phyloP scores from a whole-genome alignment of 2,797 vertebrate species.

The Nasua narica region DNA sequence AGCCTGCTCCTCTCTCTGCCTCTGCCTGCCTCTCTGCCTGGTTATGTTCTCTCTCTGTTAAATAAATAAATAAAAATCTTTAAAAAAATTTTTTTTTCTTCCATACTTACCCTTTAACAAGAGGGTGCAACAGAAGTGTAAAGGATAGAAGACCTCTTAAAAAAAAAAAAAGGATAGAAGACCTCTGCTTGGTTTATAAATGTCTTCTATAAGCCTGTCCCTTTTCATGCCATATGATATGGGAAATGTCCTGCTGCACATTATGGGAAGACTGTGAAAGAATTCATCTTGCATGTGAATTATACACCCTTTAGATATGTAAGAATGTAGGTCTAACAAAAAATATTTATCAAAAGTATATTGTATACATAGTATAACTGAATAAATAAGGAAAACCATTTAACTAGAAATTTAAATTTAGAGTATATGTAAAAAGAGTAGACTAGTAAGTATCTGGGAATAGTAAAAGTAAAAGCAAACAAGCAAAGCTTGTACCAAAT shows the following conservation, averaged over 20 bases:
- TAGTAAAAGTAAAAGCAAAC: background rate
- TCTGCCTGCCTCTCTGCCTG: too few species aligned
- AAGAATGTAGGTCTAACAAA: background rate
- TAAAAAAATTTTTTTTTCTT: too few species aligned
- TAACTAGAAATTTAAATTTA: background rate
- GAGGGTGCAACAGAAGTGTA: too few species aligned
- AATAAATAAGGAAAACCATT: background rate
- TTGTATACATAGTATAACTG: background rate
- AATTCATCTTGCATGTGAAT: background rate
- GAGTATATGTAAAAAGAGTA: background rate
- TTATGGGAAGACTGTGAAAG: background rate
- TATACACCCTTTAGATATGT: background rate
- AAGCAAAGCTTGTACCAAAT: background rate
- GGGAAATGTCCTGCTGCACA: background rate
- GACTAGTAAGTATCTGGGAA: background rate
- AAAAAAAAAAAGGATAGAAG: background rate
- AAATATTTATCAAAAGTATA: background rate
- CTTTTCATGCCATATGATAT: background rate
- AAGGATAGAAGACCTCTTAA: background rate
- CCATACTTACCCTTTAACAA: background rate
- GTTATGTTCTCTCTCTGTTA: too few species aligned
- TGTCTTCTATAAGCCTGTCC: background rate
- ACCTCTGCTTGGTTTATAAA: background rate
- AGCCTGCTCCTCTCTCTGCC: too few species aligned
- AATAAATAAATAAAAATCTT: too few species aligned